phyloP scores from a whole-genome alignment of 2,888 invertebrate species.

The Orthonychiurus folsomi region DNA sequence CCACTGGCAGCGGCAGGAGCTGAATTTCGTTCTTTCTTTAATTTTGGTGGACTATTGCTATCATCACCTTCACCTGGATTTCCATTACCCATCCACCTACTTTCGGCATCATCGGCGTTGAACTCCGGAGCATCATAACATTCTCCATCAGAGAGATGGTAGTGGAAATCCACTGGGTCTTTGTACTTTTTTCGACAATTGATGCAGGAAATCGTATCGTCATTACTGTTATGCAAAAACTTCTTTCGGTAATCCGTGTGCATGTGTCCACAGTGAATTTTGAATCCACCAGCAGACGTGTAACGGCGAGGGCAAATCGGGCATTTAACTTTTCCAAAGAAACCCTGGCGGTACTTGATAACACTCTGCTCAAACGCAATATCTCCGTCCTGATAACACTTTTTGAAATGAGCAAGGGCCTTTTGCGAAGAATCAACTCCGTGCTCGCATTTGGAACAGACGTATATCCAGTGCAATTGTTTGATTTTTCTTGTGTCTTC shows the following conservation, averaged over 20 bases:
- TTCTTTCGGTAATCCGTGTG: slow-evolving; percentile 27
- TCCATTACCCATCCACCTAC: slow-evolving; percentile 5
- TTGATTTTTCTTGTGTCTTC: slow-evolving; percentile 29
- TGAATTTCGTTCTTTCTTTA: slow-evolving; percentile 10
- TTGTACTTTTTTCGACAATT: slow-evolving; percentile 27
- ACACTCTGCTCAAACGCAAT: slow-evolving; percentile 29
- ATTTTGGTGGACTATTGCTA: slow-evolving; percentile 12
- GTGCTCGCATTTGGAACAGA: slow-evolving; percentile 33
- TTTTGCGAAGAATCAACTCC: slow-evolving; percentile 28
- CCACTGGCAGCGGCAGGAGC: not conserved
- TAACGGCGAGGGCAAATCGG: slow-evolving; percentile 35
- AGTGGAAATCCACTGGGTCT: slow-evolving; percentile 24
- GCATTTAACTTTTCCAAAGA: slow-evolving; percentile 33
- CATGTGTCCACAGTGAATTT: slow-evolving; percentile 37
- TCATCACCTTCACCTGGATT: slow-evolving; percentile 13
- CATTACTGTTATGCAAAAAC: slow-evolving; percentile 25
- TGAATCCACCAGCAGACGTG: slow-evolving; percentile 30
- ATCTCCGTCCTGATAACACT: slow-evolving; percentile 28
- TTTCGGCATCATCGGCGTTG: not conserved
- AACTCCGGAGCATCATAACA: slow-evolving; percentile 11
- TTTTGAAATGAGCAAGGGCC: slow-evolving; percentile 27
- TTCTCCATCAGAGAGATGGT: slow-evolving; percentile 24
- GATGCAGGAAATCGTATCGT: slow-evolving; percentile 31
- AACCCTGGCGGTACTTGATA: slow-evolving; percentile 36
- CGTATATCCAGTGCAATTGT: slow-evolving; percentile 38